These are phyloP conservation scores for Apteryx mantelli DNA, from an alignment of 2,113 vertebrate species.

Conservation along the genomic window DNA sequence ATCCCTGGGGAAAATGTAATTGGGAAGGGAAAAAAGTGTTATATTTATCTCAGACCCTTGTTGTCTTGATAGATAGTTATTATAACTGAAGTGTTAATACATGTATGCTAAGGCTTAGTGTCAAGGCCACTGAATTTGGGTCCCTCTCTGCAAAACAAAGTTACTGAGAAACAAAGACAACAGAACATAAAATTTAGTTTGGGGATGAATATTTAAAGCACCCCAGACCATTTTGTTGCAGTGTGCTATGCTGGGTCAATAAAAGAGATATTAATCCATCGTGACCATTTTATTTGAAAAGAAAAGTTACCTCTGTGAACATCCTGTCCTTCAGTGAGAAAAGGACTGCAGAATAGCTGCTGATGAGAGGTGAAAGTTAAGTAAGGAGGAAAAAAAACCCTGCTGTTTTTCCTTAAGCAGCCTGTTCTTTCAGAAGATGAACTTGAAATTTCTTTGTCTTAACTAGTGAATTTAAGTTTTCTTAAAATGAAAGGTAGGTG, in stretches of 20 bases:
- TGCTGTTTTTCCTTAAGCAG: not conserved
- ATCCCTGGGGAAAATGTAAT: not conserved
- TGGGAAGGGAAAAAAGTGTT: not conserved
- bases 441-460: not conserved
- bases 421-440: not conserved
- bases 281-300: not conserved
- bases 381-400: not conserved
- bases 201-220: not conserved
- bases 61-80: not conserved
- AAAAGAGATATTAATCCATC: not conserved
- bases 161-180: not conserved
- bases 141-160: not conserved
- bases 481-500: not conserved
- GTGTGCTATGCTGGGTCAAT: not conserved
- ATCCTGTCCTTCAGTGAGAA: not conserved
- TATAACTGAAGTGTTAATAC: not conserved
- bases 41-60: slow-evolving; percentile 3
- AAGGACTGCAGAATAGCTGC: not conserved
- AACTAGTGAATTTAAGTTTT: not conserved
- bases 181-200: not conserved
- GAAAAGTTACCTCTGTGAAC: not conserved
- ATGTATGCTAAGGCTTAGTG: slow-evolving; percentile 11
- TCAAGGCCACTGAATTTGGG: not conserved
- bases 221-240: not conserved
- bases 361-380: not conserved